Evolutionary conservation across 2,888 invertebrate genomes (phyloP), one percentile per base, ranked within the genome.

Genomic region (Euplagia quadripunctaria): DNA sequence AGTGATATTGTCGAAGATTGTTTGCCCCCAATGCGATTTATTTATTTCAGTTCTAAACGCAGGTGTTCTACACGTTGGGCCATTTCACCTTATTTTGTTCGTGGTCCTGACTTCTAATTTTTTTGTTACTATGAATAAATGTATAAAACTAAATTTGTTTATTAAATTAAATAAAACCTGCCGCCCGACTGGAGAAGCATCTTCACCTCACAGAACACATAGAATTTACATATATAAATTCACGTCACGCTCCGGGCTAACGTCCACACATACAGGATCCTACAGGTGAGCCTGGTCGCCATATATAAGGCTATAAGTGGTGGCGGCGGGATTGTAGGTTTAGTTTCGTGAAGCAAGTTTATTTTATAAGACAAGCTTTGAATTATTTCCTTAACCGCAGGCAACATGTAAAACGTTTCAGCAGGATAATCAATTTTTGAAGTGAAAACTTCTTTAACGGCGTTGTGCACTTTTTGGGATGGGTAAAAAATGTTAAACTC

Each of bases 51-150:
- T 70, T 87, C 86, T 58, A 91, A 88, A 78, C 86, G 92, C 61
- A 94, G 94, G 94, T 90, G 93, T 43, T 17, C 61, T 31, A 91
- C 88, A 77, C 86, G 91, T 63, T 95, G 95, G 95, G 90, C 94
- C 49, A 71, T 94, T 70, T 86, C 91, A 16, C 86, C 84, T 72
- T 85, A 87, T 71, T 89, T 89, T 17, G 75, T 81, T 4, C 87
- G 85, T 75, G 94, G 94, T 12, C 95, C 95, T 42, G 95, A 95
- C 81, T 95, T 94, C 83, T 94, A 83, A 87, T 64, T 8, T 42
- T 61, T 46, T 41, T 31, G 42, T n/a, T 66, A n/a, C 49, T 66
- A 17, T 64, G 41, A 67, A 52, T 52, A 41, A 41, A 68, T 43
- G 42, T 17, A 4, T n/a, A 31, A 31, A 61, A 31, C 5, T 31